These are phyloP conservation scores for Apotomis betuletana DNA, from an alignment of 2,888 invertebrate genomes.

Conservation along the genomic window DNA sequence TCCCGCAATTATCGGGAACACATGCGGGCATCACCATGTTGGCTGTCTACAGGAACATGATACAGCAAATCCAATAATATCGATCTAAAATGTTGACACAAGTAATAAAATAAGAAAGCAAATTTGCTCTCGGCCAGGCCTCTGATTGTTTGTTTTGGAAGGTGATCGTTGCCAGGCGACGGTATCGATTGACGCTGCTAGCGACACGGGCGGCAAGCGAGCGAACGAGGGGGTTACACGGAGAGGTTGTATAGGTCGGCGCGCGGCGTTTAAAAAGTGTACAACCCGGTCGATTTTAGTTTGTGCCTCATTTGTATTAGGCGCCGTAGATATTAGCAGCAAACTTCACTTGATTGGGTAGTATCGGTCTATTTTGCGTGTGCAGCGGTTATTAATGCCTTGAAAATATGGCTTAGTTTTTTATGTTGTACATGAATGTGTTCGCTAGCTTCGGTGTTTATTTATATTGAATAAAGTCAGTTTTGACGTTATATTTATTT, in stretches of 20 bases:
- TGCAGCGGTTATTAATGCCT: too few species aligned
- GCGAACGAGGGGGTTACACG: constrained; percentile 21
- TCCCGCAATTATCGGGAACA: constrained; percentile 73
- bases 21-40: constrained; percentile 73
- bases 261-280: constrained; percentile 2
- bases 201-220: constrained; percentile 55
- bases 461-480: too few species aligned
- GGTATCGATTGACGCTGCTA: constrained; percentile 77
- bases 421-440: too few species aligned
- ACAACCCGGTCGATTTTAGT: neutral
- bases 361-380: too few species aligned
- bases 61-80: constrained; percentile 74
- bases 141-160: constrained; percentile 84
- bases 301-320: neutral
- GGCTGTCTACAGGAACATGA: constrained; percentile 61
- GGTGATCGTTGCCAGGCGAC: constrained; percentile 80
- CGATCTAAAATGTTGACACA: constrained; percentile 80
- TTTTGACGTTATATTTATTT: too few species aligned
- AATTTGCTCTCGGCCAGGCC: constrained; percentile 77
- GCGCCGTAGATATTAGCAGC: too few species aligned
- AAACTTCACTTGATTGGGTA: too few species aligned
- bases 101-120: constrained; percentile 82
- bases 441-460: too few species aligned
- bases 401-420: too few species aligned
- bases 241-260: constrained; percentile 43